Evolutionary conservation across 2,797 vertebrate species (phyloP), one percentile per base, ranked within the genome.

Genomic region (Rhadinocentrus ornatus): DNA sequence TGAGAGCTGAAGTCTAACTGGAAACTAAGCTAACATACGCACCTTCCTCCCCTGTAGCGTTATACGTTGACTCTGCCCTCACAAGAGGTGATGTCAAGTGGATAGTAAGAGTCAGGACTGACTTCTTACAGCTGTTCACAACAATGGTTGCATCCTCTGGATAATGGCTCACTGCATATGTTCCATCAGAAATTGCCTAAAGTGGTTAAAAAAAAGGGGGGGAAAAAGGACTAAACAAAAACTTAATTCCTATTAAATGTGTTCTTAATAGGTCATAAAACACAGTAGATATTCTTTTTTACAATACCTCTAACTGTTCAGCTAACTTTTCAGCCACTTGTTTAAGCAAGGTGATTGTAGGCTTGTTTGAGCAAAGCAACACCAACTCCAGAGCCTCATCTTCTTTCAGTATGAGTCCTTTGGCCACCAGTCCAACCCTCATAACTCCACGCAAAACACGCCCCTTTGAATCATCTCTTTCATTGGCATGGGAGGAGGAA

Each of bases 391-490:
- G 89, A 34, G 97, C 94, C 88, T 96, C 82, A 81, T 99, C 97
- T 24, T 96, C 97, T 81, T 96, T 99, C 67, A 99, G 91, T 55
- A 99, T 73, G 2, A 99, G 95, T 29, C 98, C 98, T 80, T 99
- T 99, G 0, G 97, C 96, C 63, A 99, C 96, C 0, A 97, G 93
- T 31, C 97, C 97, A 6, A 99, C 96, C 1, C 97, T 93, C 96
- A 98, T 96, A n/a, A 99, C 96, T 0, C 97, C 97, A 9, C 96
- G 93, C 39, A 99, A 92, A 59, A 96, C 95, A 80, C 95, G 93
- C 0, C 87, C 82, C 88, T 91, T 24, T 92, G 95, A 84, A 91
- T 74, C 70, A 44, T 6, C 18, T 50, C 84, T 90, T 68, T 18
- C 1, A 29, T 0, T 26, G 34, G 52, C 22, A 53, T 13, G 22